Evolutionary conservation across 2,113 vertebrate species (phyloP).

Genomic region (Cololabis saira): DNA sequence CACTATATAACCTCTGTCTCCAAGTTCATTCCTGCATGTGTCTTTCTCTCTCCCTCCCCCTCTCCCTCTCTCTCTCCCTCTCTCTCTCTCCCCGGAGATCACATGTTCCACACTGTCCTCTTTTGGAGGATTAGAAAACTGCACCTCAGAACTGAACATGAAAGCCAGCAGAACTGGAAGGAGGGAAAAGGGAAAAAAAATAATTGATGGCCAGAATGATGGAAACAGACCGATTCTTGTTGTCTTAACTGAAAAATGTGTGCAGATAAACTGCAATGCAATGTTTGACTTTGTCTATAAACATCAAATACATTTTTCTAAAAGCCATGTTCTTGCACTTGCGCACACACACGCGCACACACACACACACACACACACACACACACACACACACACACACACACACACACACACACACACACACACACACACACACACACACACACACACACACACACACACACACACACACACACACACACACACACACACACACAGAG

Average conservation of each 20-base stretch:
- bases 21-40: background rate
- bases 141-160: constrained; percentile 29
- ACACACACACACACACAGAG: background rate
- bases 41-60: constrained; percentile 44
- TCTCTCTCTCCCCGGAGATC: constrained; percentile 61
- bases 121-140: constrained; percentile 71
- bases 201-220: constrained; percentile 32
- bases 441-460: background rate
- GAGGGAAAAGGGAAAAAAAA: background rate
- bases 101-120: constrained; percentile 78
- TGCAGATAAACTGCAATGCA: constrained; percentile 39
- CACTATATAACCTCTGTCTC: no score
- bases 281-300: constrained; percentile 60
- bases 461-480: background rate
- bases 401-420: background rate
- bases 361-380: background rate
- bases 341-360: background rate
- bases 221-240: constrained; percentile 15
- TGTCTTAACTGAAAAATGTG: constrained; percentile 17
- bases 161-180: background rate
- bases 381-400: background rate
- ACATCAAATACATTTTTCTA: constrained; percentile 62
- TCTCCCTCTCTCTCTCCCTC: constrained; percentile 33
- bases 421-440: background rate
- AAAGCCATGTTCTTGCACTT: constrained; percentile 19